A percentile compares a stretch with the other conserved stretches of the same genome.
phyloP scores from a whole-genome alignment of 2,797 vertebrate species.

The Phrynocephalus forsythii region DNA sequence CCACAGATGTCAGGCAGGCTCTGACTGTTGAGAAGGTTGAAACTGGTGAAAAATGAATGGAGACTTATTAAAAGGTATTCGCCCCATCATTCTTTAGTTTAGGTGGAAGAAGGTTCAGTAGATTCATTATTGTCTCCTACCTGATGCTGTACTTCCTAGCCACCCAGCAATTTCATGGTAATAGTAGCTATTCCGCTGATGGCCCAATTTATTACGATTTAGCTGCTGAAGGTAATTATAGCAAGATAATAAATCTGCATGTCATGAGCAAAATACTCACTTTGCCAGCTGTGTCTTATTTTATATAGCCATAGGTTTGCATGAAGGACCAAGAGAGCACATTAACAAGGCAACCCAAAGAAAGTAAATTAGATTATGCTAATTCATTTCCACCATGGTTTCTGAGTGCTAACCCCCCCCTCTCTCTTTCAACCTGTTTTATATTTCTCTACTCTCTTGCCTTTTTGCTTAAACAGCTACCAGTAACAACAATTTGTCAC shows the following conservation, averaged over 20 bases:
- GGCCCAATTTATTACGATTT: constrained; percentile 51
- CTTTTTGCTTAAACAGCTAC: constrained; percentile 39
- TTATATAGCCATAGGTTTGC: constrained; percentile 50
- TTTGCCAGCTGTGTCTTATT: constrained; percentile 61
- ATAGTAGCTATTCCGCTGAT: constrained; percentile 48
- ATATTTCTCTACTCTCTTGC: neutral
- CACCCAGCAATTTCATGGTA: constrained; percentile 49
- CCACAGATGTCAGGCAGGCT: neutral
- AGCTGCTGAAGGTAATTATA: constrained; percentile 60
- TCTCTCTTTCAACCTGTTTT: neutral
- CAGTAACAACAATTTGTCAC: neutral
- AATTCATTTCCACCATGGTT: constrained; percentile 22
- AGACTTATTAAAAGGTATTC: constrained; percentile 25
- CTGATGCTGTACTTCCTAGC: constrained; percentile 40
- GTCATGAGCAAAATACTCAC: constrained; percentile 57
- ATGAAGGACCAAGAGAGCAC: constrained; percentile 28
- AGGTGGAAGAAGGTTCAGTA: constrained; percentile 15
- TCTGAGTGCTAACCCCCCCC: neutral
- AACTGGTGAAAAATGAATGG: neutral
- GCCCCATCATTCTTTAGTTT: constrained; percentile 30
- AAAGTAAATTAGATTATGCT: constrained; percentile 46
- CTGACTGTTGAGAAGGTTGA: neutral
- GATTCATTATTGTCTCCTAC: constrained; percentile 39
- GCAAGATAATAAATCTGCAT: constrained; percentile 61
- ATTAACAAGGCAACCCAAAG: constrained; percentile 27